A percentile compares a stretch with the other conserved stretches of the same genome.
Evolutionary conservation across 1,140 invertebrate species (phyloP).

Genomic region (Pseudachorutes palmiensis): DNA sequence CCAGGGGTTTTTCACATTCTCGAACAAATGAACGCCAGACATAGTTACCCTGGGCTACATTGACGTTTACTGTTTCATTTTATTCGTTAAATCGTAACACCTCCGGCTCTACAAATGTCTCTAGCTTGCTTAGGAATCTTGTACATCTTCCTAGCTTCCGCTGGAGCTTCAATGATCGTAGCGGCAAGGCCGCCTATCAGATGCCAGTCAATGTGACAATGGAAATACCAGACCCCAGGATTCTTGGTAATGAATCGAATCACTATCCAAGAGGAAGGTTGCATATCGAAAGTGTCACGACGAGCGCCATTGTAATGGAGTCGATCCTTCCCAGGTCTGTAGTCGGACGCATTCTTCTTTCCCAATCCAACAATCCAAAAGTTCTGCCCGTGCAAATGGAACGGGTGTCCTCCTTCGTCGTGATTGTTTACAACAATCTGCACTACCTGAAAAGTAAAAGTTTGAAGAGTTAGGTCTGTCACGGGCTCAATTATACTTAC

Average conservation of each 20-base stretch:
- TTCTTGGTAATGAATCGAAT: conserved; percentile 24
- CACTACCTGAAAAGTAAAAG: not conserved
- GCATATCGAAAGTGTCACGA: conserved; percentile 10
- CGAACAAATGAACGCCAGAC: too few relatives aligned
- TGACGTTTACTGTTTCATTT: too few relatives aligned
- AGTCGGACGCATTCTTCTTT: not conserved
- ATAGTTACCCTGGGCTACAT: too few relatives aligned
- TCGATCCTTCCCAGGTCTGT: not conserved
- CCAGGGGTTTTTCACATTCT: too few relatives aligned
- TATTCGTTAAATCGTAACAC: not conserved
- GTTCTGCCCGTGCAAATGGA: conserved; percentile 28
- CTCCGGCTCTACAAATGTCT: not conserved
- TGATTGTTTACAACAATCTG: conserved; percentile 24
- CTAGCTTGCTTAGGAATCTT: not conserved
- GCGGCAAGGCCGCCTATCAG: conserved; percentile 19
- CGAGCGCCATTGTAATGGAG: conserved; percentile 10
- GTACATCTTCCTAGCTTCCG: not conserved
- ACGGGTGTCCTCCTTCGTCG: conserved; percentile 11
- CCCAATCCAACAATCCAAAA: conserved; percentile 26
- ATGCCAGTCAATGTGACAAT: conserved; percentile 32
- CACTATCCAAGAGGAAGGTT: conserved; percentile 14
- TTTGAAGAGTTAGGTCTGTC: conserved; percentile 1
- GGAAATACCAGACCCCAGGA: conserved; percentile 29
- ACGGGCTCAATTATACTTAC: too few relatives aligned
- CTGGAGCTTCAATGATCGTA: not conserved